Evolutionary conservation across 2,113 vertebrate species (phyloP).

Genomic region (Mus pahari): DNA sequence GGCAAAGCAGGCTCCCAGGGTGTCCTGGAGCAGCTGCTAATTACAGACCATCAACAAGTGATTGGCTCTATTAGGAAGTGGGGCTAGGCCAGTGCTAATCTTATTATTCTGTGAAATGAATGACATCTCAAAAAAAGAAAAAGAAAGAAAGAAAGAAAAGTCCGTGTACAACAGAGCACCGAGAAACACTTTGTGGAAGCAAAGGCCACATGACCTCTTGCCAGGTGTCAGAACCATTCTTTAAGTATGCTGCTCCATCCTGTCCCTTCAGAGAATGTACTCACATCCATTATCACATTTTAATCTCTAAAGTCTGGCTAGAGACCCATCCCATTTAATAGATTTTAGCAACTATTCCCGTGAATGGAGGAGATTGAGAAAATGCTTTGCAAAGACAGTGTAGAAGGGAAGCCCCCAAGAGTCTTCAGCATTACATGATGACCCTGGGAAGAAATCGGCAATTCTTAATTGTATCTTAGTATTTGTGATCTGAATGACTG

Average conservation of each 20-base stretch:
- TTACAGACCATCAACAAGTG: conserved; percentile 20
- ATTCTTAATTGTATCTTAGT: background rate
- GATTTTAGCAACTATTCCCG: background rate
- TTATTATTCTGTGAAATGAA: background rate
- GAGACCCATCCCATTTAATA: background rate
- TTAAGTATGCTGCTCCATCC: background rate
- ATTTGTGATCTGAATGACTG: background rate
- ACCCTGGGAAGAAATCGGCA: background rate
- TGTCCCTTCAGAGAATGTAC: background rate
- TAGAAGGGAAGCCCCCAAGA: background rate
- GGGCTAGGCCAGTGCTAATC: background rate
- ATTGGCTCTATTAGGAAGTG: background rate
- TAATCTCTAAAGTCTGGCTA: background rate
- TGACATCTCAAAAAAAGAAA: background rate
- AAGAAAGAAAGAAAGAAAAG: background rate
- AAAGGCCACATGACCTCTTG: background rate
- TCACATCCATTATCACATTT: background rate
- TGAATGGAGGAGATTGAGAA: background rate
- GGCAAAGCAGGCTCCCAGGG: background rate
- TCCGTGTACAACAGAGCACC: background rate
- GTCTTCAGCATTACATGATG: background rate
- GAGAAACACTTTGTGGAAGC: background rate
- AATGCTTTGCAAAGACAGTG: background rate
- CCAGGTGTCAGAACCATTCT: conserved; percentile 4
- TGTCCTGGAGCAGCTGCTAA: conserved; percentile 52